A percentile compares a stretch with the other conserved stretches of the same genome.
These are phyloP conservation scores for Cheilosia grossa DNA, from an alignment of 2,888 invertebrate genomes.

Conservation along the genomic window DNA sequence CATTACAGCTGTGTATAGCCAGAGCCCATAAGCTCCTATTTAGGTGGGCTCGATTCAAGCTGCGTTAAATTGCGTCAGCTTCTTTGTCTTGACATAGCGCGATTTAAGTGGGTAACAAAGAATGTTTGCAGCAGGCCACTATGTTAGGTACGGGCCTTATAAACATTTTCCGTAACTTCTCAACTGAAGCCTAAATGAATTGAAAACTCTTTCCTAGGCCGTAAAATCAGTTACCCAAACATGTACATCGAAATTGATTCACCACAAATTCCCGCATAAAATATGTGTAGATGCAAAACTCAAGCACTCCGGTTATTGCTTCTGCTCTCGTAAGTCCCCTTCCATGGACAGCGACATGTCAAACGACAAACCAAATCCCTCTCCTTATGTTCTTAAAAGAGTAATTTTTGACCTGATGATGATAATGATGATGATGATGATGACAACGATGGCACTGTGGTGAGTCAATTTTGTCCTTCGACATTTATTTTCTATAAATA, in stretches of 20 bases:
- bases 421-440: constrained; percentile 31
- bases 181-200: too few species aligned
- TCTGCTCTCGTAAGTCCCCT: constrained; percentile 6
- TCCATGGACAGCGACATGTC: constrained; percentile 13
- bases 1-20: too few species aligned
- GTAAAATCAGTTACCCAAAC: neutral
- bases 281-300: neutral
- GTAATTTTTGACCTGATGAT: constrained; percentile 48
- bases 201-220: too few species aligned
- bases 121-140: too few species aligned
- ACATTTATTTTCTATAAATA: constrained; percentile 64
- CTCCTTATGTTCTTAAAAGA: constrained; percentile 46
- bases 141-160: too few species aligned
- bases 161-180: too few species aligned
- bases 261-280: neutral
- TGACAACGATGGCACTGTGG: constrained; percentile 24
- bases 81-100: too few species aligned
- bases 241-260: neutral
- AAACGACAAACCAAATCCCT: constrained; percentile 43
- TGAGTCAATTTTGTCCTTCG: constrained; percentile 63
- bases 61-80: too few species aligned
- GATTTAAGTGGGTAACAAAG: too few species aligned
- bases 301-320: neutral
- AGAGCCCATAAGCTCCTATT: too few species aligned
- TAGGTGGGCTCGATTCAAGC: too few species aligned